A percentile compares a stretch with the other conserved stretches of the same genome.
These are phyloP conservation scores for Glaucopsyche alexis DNA, from an alignment of 2,888 invertebrate species.

Conservation along the genomic window DNA sequence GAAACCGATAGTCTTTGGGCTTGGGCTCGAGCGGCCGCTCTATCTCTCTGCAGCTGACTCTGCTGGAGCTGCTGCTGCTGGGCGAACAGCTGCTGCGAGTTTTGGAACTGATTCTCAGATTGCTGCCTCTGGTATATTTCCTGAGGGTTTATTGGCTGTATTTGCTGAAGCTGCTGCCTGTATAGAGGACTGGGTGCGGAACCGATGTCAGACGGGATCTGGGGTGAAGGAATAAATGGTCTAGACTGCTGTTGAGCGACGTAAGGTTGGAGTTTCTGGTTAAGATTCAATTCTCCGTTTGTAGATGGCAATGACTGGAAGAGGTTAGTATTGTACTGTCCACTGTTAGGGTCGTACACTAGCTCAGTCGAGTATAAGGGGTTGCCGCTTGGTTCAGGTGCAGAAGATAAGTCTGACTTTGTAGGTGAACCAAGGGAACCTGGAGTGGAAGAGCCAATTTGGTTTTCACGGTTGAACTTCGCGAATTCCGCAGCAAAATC, in stretches of 20 bases:
- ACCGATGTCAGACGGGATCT: constrained; percentile 63
- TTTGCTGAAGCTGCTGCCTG: constrained; percentile 60
- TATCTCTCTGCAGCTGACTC: constrained; percentile 81
- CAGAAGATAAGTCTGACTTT: constrained; percentile 57
- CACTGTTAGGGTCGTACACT: constrained; percentile 87
- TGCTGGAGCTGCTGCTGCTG: constrained; percentile 85
- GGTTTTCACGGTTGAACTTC: constrained; percentile 85
- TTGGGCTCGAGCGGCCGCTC: constrained; percentile 76
- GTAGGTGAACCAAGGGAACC: constrained; percentile 58
- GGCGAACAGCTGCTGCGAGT: constrained; percentile 83
- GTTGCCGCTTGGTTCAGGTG: constrained; percentile 72
- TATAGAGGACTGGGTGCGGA: constrained; percentile 69
- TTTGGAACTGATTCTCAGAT: constrained; percentile 80
- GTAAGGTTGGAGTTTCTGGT: constrained; percentile 87
- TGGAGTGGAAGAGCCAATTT: constrained; percentile 68
- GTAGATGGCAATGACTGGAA: constrained; percentile 88
- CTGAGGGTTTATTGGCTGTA: constrained; percentile 64
- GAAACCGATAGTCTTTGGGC: constrained; percentile 62
- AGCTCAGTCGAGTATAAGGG: constrained; percentile 89
- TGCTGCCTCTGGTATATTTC: constrained; percentile 82
- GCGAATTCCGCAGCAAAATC: constrained; percentile 89
- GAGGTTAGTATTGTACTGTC: constrained; percentile 88
- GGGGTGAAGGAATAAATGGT: constrained; percentile 80
- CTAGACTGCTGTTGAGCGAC: constrained; percentile 81
- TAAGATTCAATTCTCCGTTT: constrained; percentile 85